Evolutionary conservation across 2,113 vertebrate species (phyloP), one percentile per base, ranked within the genome.

Genomic region (Theristicus caerulescens): DNA sequence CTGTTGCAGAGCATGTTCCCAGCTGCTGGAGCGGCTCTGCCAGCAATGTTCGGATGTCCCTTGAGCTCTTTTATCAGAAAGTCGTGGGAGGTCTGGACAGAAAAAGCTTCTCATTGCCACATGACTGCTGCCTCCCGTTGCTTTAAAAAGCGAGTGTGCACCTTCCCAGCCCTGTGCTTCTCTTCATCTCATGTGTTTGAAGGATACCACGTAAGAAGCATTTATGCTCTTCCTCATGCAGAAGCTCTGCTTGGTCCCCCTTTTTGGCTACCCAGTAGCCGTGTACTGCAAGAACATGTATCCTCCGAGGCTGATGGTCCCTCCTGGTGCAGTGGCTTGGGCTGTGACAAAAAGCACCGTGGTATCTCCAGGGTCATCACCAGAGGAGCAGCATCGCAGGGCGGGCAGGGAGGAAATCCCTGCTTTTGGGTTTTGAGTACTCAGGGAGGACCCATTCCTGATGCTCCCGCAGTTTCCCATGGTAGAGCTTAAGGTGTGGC

Each of bases 71-170:
- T 42, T 85, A 82, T 95, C 91, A 93, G 91, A 93, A 93, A 90
- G 92, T 73, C 19, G 89, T 96, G 94, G 95, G 94, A 97, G 96
- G 82, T 96, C 90, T 92, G 92, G 88, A 77, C 90, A 95, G 94
- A 96, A 93, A 96, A 91, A 94, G 86, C 86, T 88, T n/a, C 52
- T 94, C 31, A 3, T 36, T 94, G 70, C 91, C 94, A 46, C 74
- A 69, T 93, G 95, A 91, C 83, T 94, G 66, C 94, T 94, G 82
- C 82, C 84, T 91, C 58, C 70, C 21, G 1, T 94, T 58, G 74
- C 91, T 94, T 91, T 93, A 92, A 64, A 93, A 95, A 95, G 86
- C 32, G 1, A 44, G 49, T 5, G 46, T 76, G 55, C 62, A 73
- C 84, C 86, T 94, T 97, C 82, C 54, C 32, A 82, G 46, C 70